Base-by-base conservation (phyloP, 2,113 vertebrate genomes). In the Isurus oxyrinchus region DNA sequence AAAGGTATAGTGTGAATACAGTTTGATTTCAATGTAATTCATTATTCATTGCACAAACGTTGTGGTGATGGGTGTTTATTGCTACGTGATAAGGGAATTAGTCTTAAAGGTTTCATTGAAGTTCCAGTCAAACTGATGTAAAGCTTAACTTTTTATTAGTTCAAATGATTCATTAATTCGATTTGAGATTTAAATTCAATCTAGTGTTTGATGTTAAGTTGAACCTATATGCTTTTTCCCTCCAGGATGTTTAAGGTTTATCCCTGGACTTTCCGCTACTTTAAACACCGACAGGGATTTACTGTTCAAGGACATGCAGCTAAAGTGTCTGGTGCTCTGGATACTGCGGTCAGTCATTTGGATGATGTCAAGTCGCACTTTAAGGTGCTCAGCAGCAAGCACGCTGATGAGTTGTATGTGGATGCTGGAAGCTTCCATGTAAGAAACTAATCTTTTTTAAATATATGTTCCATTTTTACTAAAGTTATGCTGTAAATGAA, bases 311-410 rank as follows among this genome's bases (percentile, higher is more conserved):
- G 0, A 0, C 90, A 94, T 63, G 90, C 90, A 21, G 5, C 0
- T 0, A 94, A 23, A 63, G 90, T 94, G 31, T 5, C 0, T 21
- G 0, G 0, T 19, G 57, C 90, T 63, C 57, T 93, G 90, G 0
- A 21, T 0, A 0, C 0, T 0, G 90, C 90, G 1, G 16, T 94
- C 0, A 6, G 0, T 0, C 0, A 94, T 23, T 0, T 94, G 0
- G 7, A 94, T 23, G 7, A 23, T 0, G 0, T 94, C 5, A 49
- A 94, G 10, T 0, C 0, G 0, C 0, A 40, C 0, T 94, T 94
- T 25, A 0, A 0, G 2, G 1, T 23, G 0, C 16, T 94, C 35
- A 94, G 90, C 59, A n/a, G 2, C 1, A 40, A 10, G 7, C 90
- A 94, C 5, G 40, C 40, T 63, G 16, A 94, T 0, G 2, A 7